These are phyloP conservation scores for Noturus placidus DNA, from an alignment of 2,113 vertebrate species.

Conservation along the genomic window DNA sequence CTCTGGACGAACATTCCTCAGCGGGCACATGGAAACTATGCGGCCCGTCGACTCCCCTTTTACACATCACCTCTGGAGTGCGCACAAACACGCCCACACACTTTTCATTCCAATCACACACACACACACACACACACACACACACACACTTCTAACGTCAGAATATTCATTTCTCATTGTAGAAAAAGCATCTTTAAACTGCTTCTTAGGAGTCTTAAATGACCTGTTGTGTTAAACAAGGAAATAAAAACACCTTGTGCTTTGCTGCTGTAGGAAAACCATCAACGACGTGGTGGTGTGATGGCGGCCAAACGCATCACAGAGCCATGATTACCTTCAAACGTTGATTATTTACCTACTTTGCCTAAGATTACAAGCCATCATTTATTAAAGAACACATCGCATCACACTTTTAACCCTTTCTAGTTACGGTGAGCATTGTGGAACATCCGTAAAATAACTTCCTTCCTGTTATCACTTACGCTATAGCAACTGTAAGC, in stretches of 20 bases:
- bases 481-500: too few relatives aligned
- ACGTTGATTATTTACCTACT: background rate
- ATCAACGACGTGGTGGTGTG: background rate
- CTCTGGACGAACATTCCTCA: constrained; percentile 38
- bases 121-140: background rate
- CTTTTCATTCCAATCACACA: constrained; percentile 43
- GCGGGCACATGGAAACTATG: constrained; percentile 53
- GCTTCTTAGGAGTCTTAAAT: background rate
- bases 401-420: background rate
- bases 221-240: background rate
- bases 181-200: background rate
- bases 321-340: background rate
- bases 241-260: background rate
- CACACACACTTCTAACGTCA: constrained; percentile 13
- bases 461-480: too few relatives aligned
- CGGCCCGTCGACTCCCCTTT: constrained; percentile 51
- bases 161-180: background rate
- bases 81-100: constrained; percentile 51
- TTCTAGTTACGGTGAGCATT: background rate
- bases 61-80: constrained; percentile 38
- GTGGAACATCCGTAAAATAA: background rate
- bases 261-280: background rate
- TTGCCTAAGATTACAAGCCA: background rate
- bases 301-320: background rate
- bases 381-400: too few relatives aligned